Conservation (phyloP, 1,140 invertebrate species). For the Heliconius hewitsoni region DNA sequence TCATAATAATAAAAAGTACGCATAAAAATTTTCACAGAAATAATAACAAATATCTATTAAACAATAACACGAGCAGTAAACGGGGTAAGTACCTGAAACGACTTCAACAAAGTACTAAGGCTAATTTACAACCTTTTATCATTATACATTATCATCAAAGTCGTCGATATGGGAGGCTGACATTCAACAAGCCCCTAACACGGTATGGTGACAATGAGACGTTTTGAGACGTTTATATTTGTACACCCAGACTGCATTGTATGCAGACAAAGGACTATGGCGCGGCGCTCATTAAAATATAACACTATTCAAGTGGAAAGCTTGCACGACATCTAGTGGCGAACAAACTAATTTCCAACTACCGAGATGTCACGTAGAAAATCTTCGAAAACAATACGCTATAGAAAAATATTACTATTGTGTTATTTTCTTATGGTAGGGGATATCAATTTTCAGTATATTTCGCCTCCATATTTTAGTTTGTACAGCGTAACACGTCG, state of each 20-base stretch:
- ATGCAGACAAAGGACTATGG: constrained; percentile 54
- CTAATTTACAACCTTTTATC: constrained; percentile 20
- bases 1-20: background rate
- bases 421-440: background rate
- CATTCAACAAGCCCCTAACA: constrained; percentile 49
- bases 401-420: background rate
- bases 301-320: constrained; percentile 37
- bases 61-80: background rate
- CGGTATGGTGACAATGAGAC: constrained; percentile 56
- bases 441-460: constrained; percentile 24
- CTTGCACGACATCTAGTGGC: constrained; percentile 35
- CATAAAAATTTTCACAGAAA: background rate
- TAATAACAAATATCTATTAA: background rate
- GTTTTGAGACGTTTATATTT: constrained; percentile 38
- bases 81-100: background rate
- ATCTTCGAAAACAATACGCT: constrained; percentile 12
- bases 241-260: constrained; percentile 60
- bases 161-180: constrained; percentile 25
- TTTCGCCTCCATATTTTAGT: constrained; percentile 17
- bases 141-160: constrained; percentile 18
- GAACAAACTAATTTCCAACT: constrained; percentile 34
- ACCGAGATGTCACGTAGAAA: constrained; percentile 23
- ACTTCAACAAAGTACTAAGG: background rate
- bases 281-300: constrained; percentile 55
- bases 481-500: constrained; percentile 31